phyloP scores from a whole-genome alignment of 2,113 vertebrate genomes.

The Atractosteus spatula region DNA sequence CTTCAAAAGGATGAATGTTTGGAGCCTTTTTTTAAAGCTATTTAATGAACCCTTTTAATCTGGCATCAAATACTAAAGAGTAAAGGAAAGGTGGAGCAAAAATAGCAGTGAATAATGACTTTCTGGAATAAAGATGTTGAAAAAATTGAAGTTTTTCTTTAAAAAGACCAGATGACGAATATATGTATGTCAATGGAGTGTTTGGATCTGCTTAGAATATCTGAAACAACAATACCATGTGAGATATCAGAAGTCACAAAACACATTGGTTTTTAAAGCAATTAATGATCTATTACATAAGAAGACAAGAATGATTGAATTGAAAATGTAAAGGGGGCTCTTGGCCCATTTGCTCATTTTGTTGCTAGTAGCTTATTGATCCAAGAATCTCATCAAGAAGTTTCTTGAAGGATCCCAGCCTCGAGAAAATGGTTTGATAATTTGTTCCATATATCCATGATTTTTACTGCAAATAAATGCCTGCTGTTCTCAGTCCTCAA shows the following conservation, averaged over 20 bases:
- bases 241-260: no score
- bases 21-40: conserved; percentile 5
- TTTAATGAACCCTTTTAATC: conserved; percentile 44
- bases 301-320: no score
- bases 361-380: no score
- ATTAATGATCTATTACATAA: background rate
- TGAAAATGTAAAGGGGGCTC: no score
- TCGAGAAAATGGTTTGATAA: no score
- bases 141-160: conserved; percentile 27
- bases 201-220: background rate
- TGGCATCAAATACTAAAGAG: conserved; percentile 34
- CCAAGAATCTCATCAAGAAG: no score
- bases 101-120: conserved; percentile 16
- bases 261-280: no score
- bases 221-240: background rate
- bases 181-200: background rate
- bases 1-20: conserved; percentile 35
- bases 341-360: no score
- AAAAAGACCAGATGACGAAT: conserved; percentile 15
- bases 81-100: conserved; percentile 25
- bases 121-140: conserved; percentile 33
- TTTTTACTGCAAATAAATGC: no score
- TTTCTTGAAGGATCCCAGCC: no score
- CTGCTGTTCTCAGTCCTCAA: no score
- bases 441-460: no score